phyloP scores from a whole-genome alignment of 2,113 vertebrate genomes.

The Corythornis madagascariensis region DNA sequence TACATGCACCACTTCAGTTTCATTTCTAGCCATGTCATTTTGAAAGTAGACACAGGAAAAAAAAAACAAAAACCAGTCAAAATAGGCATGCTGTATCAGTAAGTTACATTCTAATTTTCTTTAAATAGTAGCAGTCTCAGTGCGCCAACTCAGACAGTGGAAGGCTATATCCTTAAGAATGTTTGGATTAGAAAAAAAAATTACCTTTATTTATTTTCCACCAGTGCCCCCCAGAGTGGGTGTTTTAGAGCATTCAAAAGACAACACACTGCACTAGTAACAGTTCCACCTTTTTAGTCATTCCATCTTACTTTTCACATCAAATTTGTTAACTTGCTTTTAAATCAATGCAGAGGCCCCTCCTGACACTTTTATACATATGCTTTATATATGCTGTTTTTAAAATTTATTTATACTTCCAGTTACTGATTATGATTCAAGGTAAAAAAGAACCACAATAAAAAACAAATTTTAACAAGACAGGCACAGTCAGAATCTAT shows the following conservation, averaged over 20 bases:
- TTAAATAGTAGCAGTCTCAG: background rate
- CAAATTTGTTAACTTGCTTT: background rate
- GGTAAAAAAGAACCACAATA: background rate
- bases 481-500: background rate
- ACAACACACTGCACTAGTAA: background rate
- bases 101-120: background rate
- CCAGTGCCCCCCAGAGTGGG: background rate
- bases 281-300: background rate
- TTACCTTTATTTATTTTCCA: background rate
- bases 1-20: background rate
- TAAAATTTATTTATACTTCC: background rate
- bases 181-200: background rate
- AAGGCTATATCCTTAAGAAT: background rate
- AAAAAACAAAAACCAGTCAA: background rate
- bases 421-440: slow-evolving; percentile 6
- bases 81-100: background rate
- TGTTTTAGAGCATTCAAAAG: background rate
- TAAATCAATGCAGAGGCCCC: background rate
- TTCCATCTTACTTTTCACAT: background rate
- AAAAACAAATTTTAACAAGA: background rate
- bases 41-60: background rate
- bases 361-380: background rate
- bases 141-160: background rate
- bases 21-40: background rate
- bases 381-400: background rate